phyloP scores from a whole-genome alignment of 2,888 invertebrate species.

The Desoria tigrina region DNA sequence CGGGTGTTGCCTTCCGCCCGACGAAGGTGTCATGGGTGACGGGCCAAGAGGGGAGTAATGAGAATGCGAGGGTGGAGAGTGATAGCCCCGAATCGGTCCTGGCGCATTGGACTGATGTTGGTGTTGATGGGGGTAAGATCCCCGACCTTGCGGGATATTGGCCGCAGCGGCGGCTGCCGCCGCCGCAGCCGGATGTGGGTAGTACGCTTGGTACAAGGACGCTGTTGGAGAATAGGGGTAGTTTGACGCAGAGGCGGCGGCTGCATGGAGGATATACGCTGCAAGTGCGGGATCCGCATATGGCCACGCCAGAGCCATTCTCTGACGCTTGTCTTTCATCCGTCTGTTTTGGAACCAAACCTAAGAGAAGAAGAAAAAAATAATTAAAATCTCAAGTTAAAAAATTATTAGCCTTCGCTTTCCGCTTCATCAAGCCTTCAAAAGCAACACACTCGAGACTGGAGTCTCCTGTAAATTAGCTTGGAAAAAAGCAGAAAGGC shows the following conservation, averaged over 20 bases:
- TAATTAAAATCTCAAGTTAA: slow-evolving; percentile 8
- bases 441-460: neutral
- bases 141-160: slow-evolving; percentile 50
- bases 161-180: slow-evolving; percentile 59
- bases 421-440: neutral
- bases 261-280: slow-evolving; percentile 87
- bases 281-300: slow-evolving; percentile 92
- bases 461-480: neutral
- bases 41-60: slow-evolving; percentile 45
- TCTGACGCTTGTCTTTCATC: slow-evolving; percentile 96
- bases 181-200: slow-evolving; percentile 56
- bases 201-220: slow-evolving; percentile 52
- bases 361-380: slow-evolving; percentile 60
- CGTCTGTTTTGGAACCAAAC: slow-evolving; percentile 97
- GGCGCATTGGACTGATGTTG: slow-evolving; percentile 52
- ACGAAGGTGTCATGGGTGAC: slow-evolving; percentile 33
- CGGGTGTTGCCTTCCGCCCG: slow-evolving; percentile 39
- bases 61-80: slow-evolving; percentile 44
- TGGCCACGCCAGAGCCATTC: slow-evolving; percentile 92
- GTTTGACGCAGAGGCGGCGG: slow-evolving; percentile 66
- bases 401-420: too few species aligned
- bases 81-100: slow-evolving; percentile 54
- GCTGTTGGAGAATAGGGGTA: slow-evolving; percentile 57
- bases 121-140: slow-evolving; percentile 52
- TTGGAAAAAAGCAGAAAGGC: neutral